Percentiles rank a stretch among this genome's conserved stretches.
phyloP scores from a whole-genome alignment of 2,888 invertebrate species.

The Morinoia aosen region DNA sequence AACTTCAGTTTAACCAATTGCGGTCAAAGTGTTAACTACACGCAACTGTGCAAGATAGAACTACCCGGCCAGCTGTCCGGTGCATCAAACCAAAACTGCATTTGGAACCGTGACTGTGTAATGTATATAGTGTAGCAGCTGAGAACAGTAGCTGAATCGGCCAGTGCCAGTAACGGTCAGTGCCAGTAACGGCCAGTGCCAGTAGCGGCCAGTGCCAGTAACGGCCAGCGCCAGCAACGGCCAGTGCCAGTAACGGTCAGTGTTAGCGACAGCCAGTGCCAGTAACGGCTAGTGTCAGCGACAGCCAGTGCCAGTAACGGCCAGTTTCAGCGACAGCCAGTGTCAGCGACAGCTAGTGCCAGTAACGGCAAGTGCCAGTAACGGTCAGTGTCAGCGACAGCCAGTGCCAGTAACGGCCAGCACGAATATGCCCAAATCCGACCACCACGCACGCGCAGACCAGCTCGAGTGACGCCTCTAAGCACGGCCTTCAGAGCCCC shows the following conservation, averaged over 20 bases:
- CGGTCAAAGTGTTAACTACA: too few relatives aligned
- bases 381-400: background rate
- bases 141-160: too few relatives aligned
- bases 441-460: background rate
- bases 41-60: too few relatives aligned
- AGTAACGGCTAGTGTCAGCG: background rate
- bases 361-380: background rate
- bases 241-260: background rate
- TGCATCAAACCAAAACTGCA: too few relatives aligned
- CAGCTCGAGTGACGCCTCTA: background rate
- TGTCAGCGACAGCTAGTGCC: background rate
- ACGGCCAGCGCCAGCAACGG: background rate
- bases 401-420: too few relatives aligned
- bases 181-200: too few relatives aligned
- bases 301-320: background rate
- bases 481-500: background rate
- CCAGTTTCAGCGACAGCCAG: background rate
- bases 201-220: too few relatives aligned
- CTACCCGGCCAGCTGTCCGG: too few relatives aligned
- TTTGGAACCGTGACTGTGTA: too few relatives aligned
- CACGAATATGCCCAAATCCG: background rate
- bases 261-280: background rate
- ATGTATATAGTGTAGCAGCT: background rate
- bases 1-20: too few relatives aligned
- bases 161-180: too few relatives aligned